These are phyloP conservation scores for Myioborus melanocephalus DNA, from an alignment of 2,797 vertebrate species.

Conservation along the genomic window DNA sequence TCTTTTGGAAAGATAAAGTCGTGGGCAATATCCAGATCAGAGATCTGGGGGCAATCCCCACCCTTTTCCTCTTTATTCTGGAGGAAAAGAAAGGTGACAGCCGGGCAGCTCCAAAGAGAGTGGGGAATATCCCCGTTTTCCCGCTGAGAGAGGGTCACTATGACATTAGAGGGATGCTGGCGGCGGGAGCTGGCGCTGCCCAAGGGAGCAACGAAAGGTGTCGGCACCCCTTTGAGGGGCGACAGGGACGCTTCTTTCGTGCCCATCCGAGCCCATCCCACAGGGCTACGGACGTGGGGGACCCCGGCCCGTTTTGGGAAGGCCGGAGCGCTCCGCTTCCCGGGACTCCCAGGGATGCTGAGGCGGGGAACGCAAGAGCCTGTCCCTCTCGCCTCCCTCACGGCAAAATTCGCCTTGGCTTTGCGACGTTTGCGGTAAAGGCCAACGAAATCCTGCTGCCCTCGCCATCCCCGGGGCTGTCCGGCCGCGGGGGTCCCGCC, in stretches of 20 bases:
- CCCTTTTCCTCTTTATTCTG: neutral
- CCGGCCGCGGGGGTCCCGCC: no score
- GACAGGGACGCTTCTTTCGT: no score
- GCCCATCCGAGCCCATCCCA: no score
- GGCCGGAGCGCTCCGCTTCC: neutral
- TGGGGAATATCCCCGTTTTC: neutral
- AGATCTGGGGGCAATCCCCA: neutral
- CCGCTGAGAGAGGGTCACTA: neutral
- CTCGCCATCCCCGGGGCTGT: neutral
- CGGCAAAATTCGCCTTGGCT: neutral
- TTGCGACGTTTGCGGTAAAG: neutral
- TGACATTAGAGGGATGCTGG: neutral
- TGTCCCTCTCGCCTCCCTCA: neutral
- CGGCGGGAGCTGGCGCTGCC: neutral
- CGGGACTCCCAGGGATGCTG: neutral
- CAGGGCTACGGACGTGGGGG: neutral
- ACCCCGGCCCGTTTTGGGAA: no score
- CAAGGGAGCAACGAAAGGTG: neutral
- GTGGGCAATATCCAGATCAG: neutral
- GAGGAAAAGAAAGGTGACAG: neutral
- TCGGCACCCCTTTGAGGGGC: fast-evolving
- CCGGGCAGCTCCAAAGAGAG: neutral
- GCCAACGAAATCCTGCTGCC: neutral
- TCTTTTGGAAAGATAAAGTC: neutral
- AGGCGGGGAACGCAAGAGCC: neutral